Conservation (phyloP, 2,797 vertebrate species). For the Enteromius treurensis region DNA sequence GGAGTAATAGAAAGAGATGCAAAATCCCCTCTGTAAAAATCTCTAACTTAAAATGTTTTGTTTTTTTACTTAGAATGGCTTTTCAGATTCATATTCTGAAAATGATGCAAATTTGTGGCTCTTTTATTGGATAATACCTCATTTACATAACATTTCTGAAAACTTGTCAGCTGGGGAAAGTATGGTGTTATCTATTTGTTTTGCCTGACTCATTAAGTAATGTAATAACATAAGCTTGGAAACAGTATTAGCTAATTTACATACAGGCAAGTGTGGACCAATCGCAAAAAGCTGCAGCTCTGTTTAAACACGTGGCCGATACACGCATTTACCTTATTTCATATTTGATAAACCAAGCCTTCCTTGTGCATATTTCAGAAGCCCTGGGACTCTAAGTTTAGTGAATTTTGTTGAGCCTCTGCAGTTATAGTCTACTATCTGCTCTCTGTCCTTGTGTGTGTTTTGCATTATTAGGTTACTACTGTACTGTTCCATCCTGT, state of each 20-base stretch:
- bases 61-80: too few species aligned
- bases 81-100: neutral
- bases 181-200: neutral
- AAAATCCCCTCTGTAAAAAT: neutral
- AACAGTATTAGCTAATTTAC: conserved; percentile 17
- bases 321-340: neutral
- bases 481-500: neutral
- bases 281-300: conserved; percentile 7
- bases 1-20: neutral
- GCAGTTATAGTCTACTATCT: conserved; percentile 12
- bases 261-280: conserved; percentile 13
- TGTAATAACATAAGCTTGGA: conserved; percentile 30
- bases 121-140: neutral
- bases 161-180: neutral
- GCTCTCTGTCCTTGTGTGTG: neutral
- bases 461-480: conserved; percentile 17
- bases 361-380: conserved; percentile 12
- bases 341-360: conserved; percentile 32
- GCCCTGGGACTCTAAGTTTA: neutral
- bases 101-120: neutral
- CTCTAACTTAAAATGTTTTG: neutral
- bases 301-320: neutral
- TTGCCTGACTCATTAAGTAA: neutral
- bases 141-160: neutral
- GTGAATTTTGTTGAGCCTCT: neutral